Evolutionary conservation across 2,888 invertebrate genomes (phyloP).

Genomic region (Mythimna loreyi): DNA sequence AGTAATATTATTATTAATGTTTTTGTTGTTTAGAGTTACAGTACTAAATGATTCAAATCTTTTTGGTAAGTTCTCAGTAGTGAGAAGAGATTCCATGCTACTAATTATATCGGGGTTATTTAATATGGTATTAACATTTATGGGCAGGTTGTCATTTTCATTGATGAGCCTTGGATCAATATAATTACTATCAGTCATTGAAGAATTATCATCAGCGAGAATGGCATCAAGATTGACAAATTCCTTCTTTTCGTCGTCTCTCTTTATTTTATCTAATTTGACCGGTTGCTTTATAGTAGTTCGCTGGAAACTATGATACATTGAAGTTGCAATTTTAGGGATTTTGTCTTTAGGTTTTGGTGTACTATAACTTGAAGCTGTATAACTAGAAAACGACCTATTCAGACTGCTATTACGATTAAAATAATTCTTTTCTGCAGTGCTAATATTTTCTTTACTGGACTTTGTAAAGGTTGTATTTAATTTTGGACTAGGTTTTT

Average conservation of each 20-base stretch:
- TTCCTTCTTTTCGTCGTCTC: slow-evolving; percentile 81
- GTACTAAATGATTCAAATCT: slow-evolving; percentile 87
- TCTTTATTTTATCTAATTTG: slow-evolving; percentile 87
- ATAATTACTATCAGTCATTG: slow-evolving; percentile 88
- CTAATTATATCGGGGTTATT: slow-evolving; percentile 89
- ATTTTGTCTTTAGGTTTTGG: slow-evolving; percentile 88
- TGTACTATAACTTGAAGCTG: slow-evolving; percentile 84
- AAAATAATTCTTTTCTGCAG: slow-evolving; percentile 81
- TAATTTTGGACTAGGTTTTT: slow-evolving; percentile 85
- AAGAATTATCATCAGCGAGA: slow-evolving; percentile 83
- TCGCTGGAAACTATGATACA: slow-evolving; percentile 88
- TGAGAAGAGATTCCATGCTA: slow-evolving; percentile 88
- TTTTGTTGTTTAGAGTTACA: slow-evolving; percentile 76
- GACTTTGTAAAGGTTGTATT: slow-evolving; percentile 88
- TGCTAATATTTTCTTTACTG: slow-evolving; percentile 87
- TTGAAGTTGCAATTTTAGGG: slow-evolving; percentile 86
- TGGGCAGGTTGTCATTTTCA: slow-evolving; percentile 93
- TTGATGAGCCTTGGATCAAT: slow-evolving; percentile 92
- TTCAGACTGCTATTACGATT: slow-evolving; percentile 84
- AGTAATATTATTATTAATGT: slow-evolving; percentile 73
- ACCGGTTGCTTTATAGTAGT: slow-evolving; percentile 84
- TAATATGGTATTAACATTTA: slow-evolving; percentile 89
- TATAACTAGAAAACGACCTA: slow-evolving; percentile 86
- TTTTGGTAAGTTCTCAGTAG: slow-evolving; percentile 87
- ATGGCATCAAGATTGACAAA: slow-evolving; percentile 88